phyloP scores from a whole-genome alignment of 2,113 vertebrate genomes.

The Hucho hucho region DNA sequence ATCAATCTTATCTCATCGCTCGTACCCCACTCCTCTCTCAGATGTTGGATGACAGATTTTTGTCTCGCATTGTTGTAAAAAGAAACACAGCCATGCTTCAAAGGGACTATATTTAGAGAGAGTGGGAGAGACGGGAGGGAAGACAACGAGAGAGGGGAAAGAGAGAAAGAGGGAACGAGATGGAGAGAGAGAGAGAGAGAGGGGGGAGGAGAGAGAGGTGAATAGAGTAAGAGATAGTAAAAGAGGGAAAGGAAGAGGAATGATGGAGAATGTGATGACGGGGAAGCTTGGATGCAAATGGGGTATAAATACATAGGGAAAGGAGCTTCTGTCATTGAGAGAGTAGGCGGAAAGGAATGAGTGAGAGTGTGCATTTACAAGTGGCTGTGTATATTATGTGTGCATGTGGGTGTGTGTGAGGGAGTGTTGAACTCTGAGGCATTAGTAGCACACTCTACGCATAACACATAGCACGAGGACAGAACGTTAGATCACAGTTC shows the following conservation, averaged over 20 bases:
- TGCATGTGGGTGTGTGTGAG: not conserved
- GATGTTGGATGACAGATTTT: constrained; percentile 70
- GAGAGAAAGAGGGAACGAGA: not conserved
- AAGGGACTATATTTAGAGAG: constrained; percentile 74
- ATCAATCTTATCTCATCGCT: constrained; percentile 54
- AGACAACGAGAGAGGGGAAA: not conserved
- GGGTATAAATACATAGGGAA: constrained; percentile 27
- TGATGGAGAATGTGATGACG: constrained; percentile 11
- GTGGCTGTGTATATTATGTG: not conserved
- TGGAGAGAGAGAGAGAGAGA: constrained; percentile 18
- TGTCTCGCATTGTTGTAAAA: constrained; percentile 64
- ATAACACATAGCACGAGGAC: not conserved
- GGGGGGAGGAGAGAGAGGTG: constrained; percentile 29
- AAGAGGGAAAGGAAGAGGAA: constrained; percentile 29
- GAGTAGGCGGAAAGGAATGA: too few relatives aligned
- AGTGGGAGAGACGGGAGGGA: not conserved
- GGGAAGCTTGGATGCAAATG: constrained; percentile 49
- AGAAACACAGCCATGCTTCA: constrained; percentile 67
- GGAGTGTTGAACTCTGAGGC: not conserved
- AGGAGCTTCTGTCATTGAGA: not conserved
- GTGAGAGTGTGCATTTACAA: not conserved
- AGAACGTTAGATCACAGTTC: not conserved
- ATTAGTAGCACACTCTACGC: too few relatives aligned
- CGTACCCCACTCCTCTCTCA: constrained; percentile 41
- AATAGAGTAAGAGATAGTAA: constrained; percentile 18